Evolutionary conservation across 2,888 invertebrate genomes (phyloP), one percentile per base, ranked within the genome.

Genomic region (Cerceris rybyensis): DNA sequence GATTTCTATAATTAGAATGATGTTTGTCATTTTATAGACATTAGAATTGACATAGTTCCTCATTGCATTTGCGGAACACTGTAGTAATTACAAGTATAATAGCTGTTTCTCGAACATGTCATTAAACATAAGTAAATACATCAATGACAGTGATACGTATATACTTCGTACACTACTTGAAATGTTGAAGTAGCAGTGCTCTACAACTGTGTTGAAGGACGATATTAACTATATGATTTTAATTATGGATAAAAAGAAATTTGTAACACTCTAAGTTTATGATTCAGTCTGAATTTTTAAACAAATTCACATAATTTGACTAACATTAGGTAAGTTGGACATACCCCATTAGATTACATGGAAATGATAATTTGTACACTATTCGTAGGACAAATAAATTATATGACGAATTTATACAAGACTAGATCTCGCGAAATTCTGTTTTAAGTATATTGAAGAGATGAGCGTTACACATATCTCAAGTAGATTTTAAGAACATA

Each of bases 371-470:
- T 67, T 50, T n/a, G 43, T 6, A 54, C 28, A 57, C 46, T 57
- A 52, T 49, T 71, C 52, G 28, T 50, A 16, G 6, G 39, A 70
- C 16, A 58, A 64, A 52, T 28, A 28, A 28, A 28, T 28, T 28
- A 28, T 28, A 28, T 28, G 28, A 28, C 28, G 28, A 28, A 28
- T 28, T 64, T 55, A 52, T 57, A 49, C 16, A 28, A 49, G 66
- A 73, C 70, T 72, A 84, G 78, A 84, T 68, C 49, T 59, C 49
- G 13, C 58, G 43, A 67, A 71, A 43, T 68, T 46, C 52, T 66
- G 52, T 61, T 43, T 6, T 42, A 43, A 50, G 39, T 60, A 39
- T 57, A 57, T 39, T 66, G 16, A 46, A 57, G 58, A 61, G 28
- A 28, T 28, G 69, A 60, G 14, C 54, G 17, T 8, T 17, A 14